Evolutionary conservation across 1,140 invertebrate species (phyloP).

Genomic region (Drosophila lacertosa): DNA sequence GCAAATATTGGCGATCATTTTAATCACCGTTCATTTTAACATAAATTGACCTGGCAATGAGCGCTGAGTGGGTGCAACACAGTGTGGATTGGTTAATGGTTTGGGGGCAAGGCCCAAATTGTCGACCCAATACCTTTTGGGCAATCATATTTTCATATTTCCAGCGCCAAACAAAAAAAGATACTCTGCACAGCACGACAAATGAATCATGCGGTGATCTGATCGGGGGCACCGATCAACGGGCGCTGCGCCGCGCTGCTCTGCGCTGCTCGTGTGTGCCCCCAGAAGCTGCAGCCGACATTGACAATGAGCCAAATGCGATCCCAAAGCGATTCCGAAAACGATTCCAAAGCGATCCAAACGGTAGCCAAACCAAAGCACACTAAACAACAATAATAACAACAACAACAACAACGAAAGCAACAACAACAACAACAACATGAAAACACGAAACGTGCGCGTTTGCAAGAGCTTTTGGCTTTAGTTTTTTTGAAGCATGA

Average conservation of each 20-base stretch:
- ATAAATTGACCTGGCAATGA: constrained; percentile 48
- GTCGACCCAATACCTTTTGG: constrained; percentile 46
- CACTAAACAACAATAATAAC: constrained; percentile 29
- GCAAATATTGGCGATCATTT: constrained; percentile 68
- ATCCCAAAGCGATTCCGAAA: constrained; percentile 39
- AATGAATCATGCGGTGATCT: constrained; percentile 70
- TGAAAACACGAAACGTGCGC: constrained; percentile 58
- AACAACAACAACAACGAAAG: constrained; percentile 30
- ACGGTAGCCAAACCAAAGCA: constrained; percentile 72
- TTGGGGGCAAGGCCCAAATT: constrained; percentile 5
- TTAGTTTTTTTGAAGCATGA: constrained; percentile 70
- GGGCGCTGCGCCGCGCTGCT: not conserved
- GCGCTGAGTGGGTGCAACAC: constrained; percentile 56
- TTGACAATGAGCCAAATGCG: constrained; percentile 77
- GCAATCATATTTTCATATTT: constrained; percentile 60
- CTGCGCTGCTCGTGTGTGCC: constrained; percentile 51
- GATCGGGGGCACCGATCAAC: constrained; percentile 7
- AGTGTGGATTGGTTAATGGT: constrained; percentile 42
- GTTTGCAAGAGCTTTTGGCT: constrained; percentile 75
- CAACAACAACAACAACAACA: constrained; percentile 22
- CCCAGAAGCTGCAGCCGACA: constrained; percentile 60
- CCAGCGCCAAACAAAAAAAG: constrained; percentile 3
- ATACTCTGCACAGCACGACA: constrained; percentile 61
- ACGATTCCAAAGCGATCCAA: constrained; percentile 64
- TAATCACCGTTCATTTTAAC: constrained; percentile 67